Evolutionary conservation across 2,797 vertebrate species (phyloP), one percentile per base, ranked within the genome.

Genomic region (Danio jaintianensis): DNA sequence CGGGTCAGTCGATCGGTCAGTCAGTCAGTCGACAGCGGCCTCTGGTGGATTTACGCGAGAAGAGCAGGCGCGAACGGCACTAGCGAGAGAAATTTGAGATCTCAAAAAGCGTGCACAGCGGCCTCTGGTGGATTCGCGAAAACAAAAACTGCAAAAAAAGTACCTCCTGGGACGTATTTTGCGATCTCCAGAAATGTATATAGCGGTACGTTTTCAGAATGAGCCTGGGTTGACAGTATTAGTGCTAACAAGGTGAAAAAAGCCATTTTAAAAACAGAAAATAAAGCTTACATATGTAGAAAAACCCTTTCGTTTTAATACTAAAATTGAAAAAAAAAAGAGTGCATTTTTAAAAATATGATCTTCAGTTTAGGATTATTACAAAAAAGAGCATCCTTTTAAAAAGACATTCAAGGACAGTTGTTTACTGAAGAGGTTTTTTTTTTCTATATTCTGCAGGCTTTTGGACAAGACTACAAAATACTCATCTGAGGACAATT

Each of bases 401-500:
- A 0, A 71, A 52, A 50, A 64, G 5, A 42, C n/a, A 10, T 7
- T 61, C 13, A 7, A 15, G 4, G 48, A 15, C 29, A 58, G 52
- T 36, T 18, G 64, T 59, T 36, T 45, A 43, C 12, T 18, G 68
- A 47, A 58, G 36, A 53, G 16, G 55, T 1, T 7, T 45, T 29
- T 10, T 36, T 36, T 53, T 53, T 52, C 53, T 12, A 47, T 36
- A 56, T 2, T 55, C 40, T 45, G 13, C 53, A 45, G 59, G 43
- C 3, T 66, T 56, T n/a, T 67, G 40, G 15, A 38, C 15, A 38
- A 11, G 16, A 77, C 6, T 45, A 67, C 18, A 56, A 56, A 67
- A 67, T 40, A 68, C 29, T 48, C 16, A 42, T 67, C 62, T 55
- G 9, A 76, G 8, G 63, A 61, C 15, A n/a, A 59, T 47, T 47